Conservation (phyloP, 2,888 invertebrate species). For the Leptopilina syphax region DNA sequence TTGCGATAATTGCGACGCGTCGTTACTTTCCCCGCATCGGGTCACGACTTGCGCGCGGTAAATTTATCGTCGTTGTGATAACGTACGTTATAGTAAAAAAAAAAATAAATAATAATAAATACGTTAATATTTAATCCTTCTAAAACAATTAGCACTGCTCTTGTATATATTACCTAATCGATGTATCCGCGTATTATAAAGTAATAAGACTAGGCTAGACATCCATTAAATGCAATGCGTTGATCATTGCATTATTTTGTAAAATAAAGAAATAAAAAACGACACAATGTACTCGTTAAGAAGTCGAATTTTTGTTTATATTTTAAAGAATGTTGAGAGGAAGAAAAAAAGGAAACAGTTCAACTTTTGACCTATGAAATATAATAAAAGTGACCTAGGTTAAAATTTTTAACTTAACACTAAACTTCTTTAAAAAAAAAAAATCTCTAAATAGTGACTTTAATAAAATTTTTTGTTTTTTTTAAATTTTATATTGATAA, state of each 20-base stretch:
- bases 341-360: conserved; percentile 41
- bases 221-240: not conserved
- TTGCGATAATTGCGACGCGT: conserved; percentile 54
- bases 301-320: conserved; percentile 34
- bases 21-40: conserved; percentile 62
- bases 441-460: too few species aligned
- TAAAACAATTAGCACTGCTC: conserved; percentile 73
- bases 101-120: conserved; percentile 43
- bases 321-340: conserved; percentile 18
- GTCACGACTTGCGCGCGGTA: conserved; percentile 63
- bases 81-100: conserved; percentile 71
- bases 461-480: too few species aligned
- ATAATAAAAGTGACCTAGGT: too few species aligned
- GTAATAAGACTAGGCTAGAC: conserved; percentile 27
- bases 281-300: conserved; percentile 37
- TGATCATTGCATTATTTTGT: conserved; percentile 32
- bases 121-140: conserved; percentile 74
- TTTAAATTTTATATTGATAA: too few species aligned
- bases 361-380: conserved; percentile 41
- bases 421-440: too few species aligned
- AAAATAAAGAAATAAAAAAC: conserved; percentile 38
- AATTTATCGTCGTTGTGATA: conserved; percentile 76
- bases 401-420: too few species aligned
- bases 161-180: conserved; percentile 72
- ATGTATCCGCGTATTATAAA: conserved; percentile 72